Base-by-base conservation (phyloP, 2,113 vertebrate species). In the Chunga burmeisteri region DNA sequence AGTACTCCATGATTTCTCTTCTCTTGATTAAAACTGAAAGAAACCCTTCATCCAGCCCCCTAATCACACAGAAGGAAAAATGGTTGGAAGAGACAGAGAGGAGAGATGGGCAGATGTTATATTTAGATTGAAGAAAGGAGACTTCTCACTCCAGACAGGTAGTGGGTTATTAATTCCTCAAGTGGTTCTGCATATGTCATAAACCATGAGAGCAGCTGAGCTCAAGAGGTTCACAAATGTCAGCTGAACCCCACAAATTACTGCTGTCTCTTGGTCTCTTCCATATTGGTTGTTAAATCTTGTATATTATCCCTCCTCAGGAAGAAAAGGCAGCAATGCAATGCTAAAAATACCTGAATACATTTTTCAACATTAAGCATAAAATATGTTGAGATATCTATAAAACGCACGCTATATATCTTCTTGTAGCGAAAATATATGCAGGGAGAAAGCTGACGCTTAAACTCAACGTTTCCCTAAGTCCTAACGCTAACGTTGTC, bases 1-100 rank as follows among this genome's bases (percentile, higher is more conserved):
- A 97, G 94, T 63, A 72, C 55, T 73, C 50, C 13, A 9, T 61
- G 42, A 63, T 86, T 78, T 84, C 44, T 92, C 71, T 68, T 77
- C 70, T 82, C 67, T 50, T 97, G 92, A 96, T 95, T 95, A 84
- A 96, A 96, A 65, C 17, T n/a, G n/a, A 63, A 72, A 61, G 40
- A 55, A 4, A 13, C 3, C 46, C 11, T 10, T 23, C 38, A 71
- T 6, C 65, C 44, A 86, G 18, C 11, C 11, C 32, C 20, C 11
- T 53, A n/a, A 40, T 78, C 59, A 18, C 38, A 42, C 5, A n/a
- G 40, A 44, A 38, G 12, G 32, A 50, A 16, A 53, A 73, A 34
- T 23, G 7, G 10, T 40, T 63, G 77, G 25, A 36, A 72, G 68
- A 56, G 27, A 15, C 15, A 26, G 44, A 82, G 67, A 29, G 50